Evolutionary conservation across 2,888 invertebrate genomes (phyloP), one percentile per base, ranked within the genome.

Genomic region (Brenthis hecate): DNA sequence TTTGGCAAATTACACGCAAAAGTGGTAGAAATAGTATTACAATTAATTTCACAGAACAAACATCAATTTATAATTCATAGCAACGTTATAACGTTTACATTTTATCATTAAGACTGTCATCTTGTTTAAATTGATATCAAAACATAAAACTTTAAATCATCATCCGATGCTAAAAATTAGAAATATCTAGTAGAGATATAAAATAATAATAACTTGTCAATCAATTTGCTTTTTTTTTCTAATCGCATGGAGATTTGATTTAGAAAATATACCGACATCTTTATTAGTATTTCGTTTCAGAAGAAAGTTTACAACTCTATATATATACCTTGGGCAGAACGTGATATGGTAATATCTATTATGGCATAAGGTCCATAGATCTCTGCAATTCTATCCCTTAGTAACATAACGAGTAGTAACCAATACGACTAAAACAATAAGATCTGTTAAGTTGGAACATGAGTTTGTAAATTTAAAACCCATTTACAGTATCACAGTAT

Each of bases 1-100:
- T 43, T 43, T 56, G 56, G 19, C 43, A 57, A 43, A 57, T 1
- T 14, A 48, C 1, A 23, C 13, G 0, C 6, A 23, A 48, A 47
- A 47, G 8, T 23, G 58, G 47, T 58, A 58, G 58, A 58, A 58
- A 58, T 47, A 58, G 23, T 48, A 57, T 19, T 58, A 56, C 32
- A 32, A 32, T 56, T 32, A 6, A 5, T 32, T 32, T 32, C 2
- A 13, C 3, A 55, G 13, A 19, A 23, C 16, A 23, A 23, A 55
- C 48, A 4, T 48, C 47, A 28, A 5, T 58, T 6, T 48, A 58
- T 6, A 48, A 58, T 48, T 58, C 8, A 16, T 47, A 43, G 47
- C 47, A 14, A 56, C 3, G 3, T 14, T 8, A 56, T 2, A n/a
- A n/a, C n/a, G 3, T 56, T n/a, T 8, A 32, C n/a, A 32, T 8